phyloP scores from a whole-genome alignment of 2,797 vertebrate genomes.

The Loris lydekkerianus region DNA sequence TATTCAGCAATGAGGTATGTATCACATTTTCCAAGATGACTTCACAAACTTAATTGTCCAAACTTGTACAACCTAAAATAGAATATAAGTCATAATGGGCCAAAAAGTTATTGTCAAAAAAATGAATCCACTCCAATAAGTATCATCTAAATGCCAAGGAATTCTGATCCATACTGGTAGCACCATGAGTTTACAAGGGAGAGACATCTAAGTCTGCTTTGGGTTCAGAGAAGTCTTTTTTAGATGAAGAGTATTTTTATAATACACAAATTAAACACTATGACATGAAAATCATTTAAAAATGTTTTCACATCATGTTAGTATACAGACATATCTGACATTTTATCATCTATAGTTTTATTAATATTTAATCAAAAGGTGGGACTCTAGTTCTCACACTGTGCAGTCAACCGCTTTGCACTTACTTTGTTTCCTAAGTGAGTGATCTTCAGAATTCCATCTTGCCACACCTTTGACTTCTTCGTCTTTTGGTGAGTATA shows the following conservation, averaged over 20 bases:
- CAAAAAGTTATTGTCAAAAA: not conserved
- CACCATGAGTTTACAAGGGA: not conserved
- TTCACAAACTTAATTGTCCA: no score
- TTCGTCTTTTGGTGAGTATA: conserved; percentile 92
- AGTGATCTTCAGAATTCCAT: conserved; percentile 88
- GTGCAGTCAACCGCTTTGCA: not conserved
- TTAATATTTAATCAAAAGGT: not conserved
- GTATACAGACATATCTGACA: not conserved
- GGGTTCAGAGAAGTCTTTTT: not conserved
- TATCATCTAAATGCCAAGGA: not conserved
- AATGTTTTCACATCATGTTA: conserved; percentile 15
- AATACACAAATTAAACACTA: conserved; percentile 11
- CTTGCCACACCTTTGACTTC: conserved; percentile 91
- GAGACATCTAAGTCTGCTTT: not conserved
- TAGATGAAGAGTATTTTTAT: conserved; percentile 6
- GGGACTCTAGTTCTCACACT: not conserved
- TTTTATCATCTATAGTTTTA: not conserved
- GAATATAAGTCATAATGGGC: not conserved
- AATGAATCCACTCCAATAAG: not conserved
- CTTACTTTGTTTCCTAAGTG: conserved; percentile 88
- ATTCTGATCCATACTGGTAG: not conserved
- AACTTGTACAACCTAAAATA: not conserved
- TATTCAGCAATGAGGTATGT: no score
- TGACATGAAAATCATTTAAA: not conserved
- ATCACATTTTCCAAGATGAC: no score